These are phyloP conservation scores for Synergus gifuensis DNA, from an alignment of 2,888 invertebrate species.

Conservation along the genomic window DNA sequence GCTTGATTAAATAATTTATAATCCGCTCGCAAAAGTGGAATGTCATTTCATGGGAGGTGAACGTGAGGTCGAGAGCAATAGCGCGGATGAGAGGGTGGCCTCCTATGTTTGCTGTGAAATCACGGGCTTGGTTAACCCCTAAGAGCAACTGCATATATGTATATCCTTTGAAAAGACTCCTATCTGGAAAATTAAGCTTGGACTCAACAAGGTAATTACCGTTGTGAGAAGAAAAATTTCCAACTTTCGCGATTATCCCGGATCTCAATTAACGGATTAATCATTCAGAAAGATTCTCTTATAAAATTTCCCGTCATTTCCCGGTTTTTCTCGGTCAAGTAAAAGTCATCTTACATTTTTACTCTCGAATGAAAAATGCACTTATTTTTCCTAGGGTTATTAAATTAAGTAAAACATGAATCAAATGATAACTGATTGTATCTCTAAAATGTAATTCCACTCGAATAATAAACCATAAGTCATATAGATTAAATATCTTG, in stretches of 20 bases:
- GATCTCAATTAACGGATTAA: background rate
- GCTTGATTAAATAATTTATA: constrained; percentile 77
- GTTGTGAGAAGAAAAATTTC: constrained; percentile 29
- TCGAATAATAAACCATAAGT: background rate
- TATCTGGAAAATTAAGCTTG: constrained; percentile 40
- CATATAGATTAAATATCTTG: background rate
- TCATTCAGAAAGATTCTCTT: no score
- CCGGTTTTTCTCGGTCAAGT: no score
- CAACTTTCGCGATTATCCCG: background rate
- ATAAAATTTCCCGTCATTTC: no score
- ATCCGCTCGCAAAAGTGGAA: constrained; percentile 66
- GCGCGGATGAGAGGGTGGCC: constrained; percentile 43
- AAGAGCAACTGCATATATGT: constrained; percentile 52
- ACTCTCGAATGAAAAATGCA: background rate
- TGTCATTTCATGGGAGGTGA: constrained; percentile 63
- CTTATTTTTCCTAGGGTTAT: background rate
- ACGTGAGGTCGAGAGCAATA: constrained; percentile 20
- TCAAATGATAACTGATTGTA: background rate
- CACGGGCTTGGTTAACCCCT: constrained; percentile 61
- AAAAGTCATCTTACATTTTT: background rate
- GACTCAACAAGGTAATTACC: constrained; percentile 44
- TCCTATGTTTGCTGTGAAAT: constrained; percentile 58
- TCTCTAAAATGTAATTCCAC: background rate
- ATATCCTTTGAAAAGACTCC: constrained; percentile 53
- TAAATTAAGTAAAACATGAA: background rate